These are phyloP conservation scores for Parapsyche elsis DNA, from an alignment of 1,140 invertebrate genomes.

Conservation along the genomic window DNA sequence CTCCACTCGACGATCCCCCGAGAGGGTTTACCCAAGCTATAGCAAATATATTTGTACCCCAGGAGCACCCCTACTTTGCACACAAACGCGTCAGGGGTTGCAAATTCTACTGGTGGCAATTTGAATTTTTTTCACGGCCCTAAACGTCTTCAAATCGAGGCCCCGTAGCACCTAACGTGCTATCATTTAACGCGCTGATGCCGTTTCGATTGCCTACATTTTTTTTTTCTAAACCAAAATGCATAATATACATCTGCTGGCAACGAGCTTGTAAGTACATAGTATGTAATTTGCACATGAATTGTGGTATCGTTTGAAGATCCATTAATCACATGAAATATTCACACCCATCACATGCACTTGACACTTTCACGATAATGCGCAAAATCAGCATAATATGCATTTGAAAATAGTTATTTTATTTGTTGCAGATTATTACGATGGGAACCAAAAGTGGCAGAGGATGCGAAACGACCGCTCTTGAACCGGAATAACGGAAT, in stretches of 20 bases:
- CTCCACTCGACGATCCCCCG: conserved; percentile 47
- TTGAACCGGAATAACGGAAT: conserved; percentile 31
- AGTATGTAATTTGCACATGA: not conserved
- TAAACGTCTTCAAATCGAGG: not conserved
- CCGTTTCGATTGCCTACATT: not conserved
- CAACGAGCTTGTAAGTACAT: no score
- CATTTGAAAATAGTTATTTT: no score
- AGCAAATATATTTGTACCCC: conserved; percentile 50
- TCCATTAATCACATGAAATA: conserved; percentile 29
- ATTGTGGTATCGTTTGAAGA: not conserved
- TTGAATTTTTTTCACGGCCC: conserved; percentile 41
- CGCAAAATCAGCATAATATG: no score
- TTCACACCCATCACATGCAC: conserved; percentile 6
- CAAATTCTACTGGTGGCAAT: conserved; percentile 41
- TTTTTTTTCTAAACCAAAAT: not conserved
- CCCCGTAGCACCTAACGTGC: not conserved
- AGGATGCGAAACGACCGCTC: not conserved
- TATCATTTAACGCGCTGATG: not conserved
- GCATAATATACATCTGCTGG: no score
- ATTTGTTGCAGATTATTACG: no score
- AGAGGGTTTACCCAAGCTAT: conserved; percentile 30
- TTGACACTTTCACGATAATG: conserved; percentile 18
- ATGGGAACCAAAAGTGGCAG: no score
- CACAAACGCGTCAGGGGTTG: conserved; percentile 6
- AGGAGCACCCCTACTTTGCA: not conserved